Evolutionary conservation across 2,797 vertebrate species (phyloP).

Genomic region (Sylvia borin): DNA sequence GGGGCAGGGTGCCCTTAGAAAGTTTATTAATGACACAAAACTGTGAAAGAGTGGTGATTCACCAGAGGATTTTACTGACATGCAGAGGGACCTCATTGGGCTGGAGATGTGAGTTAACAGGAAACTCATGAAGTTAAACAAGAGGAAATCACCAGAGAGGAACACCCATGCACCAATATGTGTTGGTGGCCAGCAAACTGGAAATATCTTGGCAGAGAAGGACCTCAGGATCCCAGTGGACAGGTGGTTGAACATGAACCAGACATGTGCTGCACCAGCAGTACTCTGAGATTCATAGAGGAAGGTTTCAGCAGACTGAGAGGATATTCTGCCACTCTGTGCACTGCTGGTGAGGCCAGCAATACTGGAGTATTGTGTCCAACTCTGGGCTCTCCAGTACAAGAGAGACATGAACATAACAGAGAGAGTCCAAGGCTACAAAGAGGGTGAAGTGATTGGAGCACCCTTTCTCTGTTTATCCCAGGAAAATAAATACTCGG

Average conservation of each 20-base stretch:
- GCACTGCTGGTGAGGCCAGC: neutral
- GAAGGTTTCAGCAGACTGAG: neutral
- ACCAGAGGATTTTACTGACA: neutral
- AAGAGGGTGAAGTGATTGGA: neutral
- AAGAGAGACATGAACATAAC: neutral
- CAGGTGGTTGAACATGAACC: neutral
- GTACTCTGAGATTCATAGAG: neutral
- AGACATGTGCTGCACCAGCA: neutral
- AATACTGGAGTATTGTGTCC: neutral
- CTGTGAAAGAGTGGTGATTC: neutral
- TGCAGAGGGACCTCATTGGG: neutral
- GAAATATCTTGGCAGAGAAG: neutral
- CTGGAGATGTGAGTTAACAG: neutral
- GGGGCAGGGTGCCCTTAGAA: neutral
- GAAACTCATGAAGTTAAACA: neutral
- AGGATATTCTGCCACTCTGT: neutral
- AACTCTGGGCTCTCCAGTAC: neutral
- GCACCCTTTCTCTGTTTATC: neutral
- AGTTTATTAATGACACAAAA: neutral
- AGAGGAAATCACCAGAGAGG: fast-evolving
- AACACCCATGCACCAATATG: neutral
- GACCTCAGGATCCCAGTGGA: neutral
- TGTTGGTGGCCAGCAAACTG: neutral
- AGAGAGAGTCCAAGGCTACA: neutral
- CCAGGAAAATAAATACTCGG: neutral